Evolutionary conservation across 2,888 invertebrate genomes (phyloP).

Genomic region (Anoplius nigerrimus): DNA sequence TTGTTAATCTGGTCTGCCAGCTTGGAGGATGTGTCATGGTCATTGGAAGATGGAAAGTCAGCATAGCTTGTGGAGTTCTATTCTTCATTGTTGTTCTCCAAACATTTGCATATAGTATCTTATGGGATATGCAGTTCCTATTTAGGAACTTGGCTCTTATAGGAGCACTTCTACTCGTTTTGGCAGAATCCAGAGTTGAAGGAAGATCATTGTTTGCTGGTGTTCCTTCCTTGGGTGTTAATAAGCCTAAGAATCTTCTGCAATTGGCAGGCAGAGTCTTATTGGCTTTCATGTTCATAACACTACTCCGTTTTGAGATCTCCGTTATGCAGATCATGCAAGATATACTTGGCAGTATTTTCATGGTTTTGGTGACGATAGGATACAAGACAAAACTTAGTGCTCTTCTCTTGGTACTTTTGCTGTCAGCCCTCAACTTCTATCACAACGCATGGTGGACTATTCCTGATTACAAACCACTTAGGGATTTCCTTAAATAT

Average conservation of each 20-base stretch:
- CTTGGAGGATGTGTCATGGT: slow-evolving; percentile 98
- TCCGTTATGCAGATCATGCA: slow-evolving; percentile 93
- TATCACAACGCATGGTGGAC: slow-evolving; percentile 99
- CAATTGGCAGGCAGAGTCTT: slow-evolving; percentile 96
- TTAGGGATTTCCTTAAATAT: slow-evolving; percentile 99
- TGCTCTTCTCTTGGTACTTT: slow-evolving; percentile 92
- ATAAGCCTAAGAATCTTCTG: slow-evolving; percentile 97
- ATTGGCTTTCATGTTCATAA: slow-evolving; percentile 99
- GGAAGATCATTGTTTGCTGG: slow-evolving; percentile 97
- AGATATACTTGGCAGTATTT: slow-evolving; percentile 93
- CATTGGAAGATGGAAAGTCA: slow-evolving; percentile 91
- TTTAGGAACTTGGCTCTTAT: slow-evolving; percentile 97
- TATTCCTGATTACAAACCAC: slow-evolving; percentile 94
- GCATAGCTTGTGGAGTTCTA: slow-evolving; percentile 92
- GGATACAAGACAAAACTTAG: slow-evolving; percentile 99
- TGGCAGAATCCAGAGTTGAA: slow-evolving; percentile 97
- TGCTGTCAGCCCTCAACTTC: slow-evolving; percentile 92
- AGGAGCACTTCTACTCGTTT: slow-evolving; percentile 95
- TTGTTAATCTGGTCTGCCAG: slow-evolving; percentile 96
- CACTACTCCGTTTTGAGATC: slow-evolving; percentile 94
- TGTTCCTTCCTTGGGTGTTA: slow-evolving; percentile 93
- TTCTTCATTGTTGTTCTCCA: slow-evolving; percentile 98
- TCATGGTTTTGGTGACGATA: slow-evolving; percentile 97
- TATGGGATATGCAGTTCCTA: slow-evolving; percentile 98
- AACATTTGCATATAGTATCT: slow-evolving; percentile 96